A percentile compares a stretch with the other conserved stretches of the same genome.
These are phyloP conservation scores for Psammodynastes pulverulentus DNA, from an alignment of 2,113 vertebrate species.

Conservation along the genomic window DNA sequence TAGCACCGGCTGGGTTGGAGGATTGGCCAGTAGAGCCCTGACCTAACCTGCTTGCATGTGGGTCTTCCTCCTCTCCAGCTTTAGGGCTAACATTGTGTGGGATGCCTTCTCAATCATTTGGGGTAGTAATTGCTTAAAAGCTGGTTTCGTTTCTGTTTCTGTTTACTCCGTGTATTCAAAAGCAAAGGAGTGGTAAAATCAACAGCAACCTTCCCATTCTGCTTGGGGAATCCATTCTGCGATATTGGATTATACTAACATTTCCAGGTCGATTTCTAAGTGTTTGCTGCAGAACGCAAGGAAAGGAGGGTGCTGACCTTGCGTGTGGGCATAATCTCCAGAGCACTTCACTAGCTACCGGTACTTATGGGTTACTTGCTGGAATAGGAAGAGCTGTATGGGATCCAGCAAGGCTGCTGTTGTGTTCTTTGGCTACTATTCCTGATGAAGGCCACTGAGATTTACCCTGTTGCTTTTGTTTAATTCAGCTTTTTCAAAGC, in stretches of 20 bases:
- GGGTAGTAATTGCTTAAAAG: not conserved
- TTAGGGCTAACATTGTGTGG: not conserved
- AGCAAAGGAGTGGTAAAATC: not conserved
- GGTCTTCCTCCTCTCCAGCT: not conserved
- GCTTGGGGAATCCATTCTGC: not conserved
- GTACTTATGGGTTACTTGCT: not conserved
- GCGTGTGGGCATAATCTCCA: not conserved
- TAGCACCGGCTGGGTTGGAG: not conserved
- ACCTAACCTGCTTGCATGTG: too few species aligned
- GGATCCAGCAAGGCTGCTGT: not conserved
- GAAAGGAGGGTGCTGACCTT: not conserved
- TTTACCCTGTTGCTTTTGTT: not conserved
- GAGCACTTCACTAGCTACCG: not conserved
- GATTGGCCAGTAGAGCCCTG: too few species aligned
- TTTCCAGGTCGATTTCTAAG: too few species aligned
- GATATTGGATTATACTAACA: not conserved
- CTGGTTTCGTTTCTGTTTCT: not conserved
- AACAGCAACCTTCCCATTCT: not conserved
- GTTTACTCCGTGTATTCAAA: not conserved
- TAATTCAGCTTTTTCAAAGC: not conserved
- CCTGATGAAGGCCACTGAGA: not conserved
- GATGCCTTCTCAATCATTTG: not conserved
- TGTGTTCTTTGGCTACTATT: not conserved
- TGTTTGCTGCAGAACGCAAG: not conserved
- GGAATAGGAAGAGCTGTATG: not conserved